Percentiles rank a stretch among this genome's conserved stretches.
Conservation (phyloP, 2,888 invertebrate species). For the Nomada ferruginata region DNA sequence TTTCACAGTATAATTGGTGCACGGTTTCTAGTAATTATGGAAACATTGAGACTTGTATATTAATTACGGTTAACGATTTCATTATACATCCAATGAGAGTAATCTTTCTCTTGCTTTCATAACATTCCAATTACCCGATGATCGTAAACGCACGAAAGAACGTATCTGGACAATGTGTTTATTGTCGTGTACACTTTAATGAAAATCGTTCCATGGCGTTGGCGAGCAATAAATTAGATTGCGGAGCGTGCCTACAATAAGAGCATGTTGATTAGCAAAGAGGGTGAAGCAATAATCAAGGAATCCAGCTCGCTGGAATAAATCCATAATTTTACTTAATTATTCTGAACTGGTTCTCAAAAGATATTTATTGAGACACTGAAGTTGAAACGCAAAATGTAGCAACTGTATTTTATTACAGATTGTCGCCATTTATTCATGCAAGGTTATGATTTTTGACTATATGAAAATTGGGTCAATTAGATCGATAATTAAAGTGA, state of each 20-base stretch:
- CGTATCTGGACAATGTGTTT: neutral
- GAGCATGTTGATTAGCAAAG: no score
- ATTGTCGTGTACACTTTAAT: neutral
- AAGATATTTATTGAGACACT: no score
- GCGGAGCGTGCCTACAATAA: neutral
- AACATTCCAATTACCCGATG: neutral
- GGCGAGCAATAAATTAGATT: neutral
- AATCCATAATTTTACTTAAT: no score
- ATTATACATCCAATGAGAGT: neutral
- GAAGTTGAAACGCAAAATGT: no score
- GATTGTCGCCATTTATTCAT: no score
- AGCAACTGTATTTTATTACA: no score
- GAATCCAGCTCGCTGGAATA: no score
- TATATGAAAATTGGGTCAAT: no score
- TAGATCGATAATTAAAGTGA: no score
- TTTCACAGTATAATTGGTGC: neutral
- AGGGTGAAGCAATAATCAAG: no score
- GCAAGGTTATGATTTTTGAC: no score
- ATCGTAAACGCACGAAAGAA: neutral
- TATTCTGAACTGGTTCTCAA: no score
- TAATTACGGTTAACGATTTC: slow-evolving; percentile 15
- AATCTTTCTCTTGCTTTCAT: neutral
- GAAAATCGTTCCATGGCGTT: neutral
- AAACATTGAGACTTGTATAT: slow-evolving; percentile 2
- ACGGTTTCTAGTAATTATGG: slow-evolving; percentile 31